These are phyloP conservation scores for Neotragus moschatus DNA, from an alignment of 2,113 vertebrate genomes.

Conservation along the genomic window DNA sequence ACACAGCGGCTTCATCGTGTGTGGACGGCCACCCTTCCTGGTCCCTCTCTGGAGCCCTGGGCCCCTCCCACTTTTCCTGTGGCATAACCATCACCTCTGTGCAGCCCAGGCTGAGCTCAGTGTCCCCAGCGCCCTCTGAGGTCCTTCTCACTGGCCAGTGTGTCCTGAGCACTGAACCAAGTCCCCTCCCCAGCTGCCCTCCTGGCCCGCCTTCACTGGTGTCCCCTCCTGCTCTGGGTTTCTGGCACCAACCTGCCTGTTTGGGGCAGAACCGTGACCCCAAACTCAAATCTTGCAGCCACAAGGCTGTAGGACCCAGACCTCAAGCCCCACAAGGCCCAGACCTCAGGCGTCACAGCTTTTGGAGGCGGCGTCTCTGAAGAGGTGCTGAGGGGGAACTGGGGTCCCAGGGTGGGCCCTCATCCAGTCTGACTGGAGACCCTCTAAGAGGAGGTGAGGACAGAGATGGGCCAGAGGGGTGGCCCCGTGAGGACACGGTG, in stretches of 20 bases:
- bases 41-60: background rate
- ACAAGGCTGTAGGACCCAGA: no score
- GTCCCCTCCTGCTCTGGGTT: background rate
- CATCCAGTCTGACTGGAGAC: background rate
- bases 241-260: fast-evolving
- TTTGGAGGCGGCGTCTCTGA: background rate
- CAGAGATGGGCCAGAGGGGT: background rate
- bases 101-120: background rate
- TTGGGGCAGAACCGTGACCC: background rate
- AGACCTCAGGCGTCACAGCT: background rate
- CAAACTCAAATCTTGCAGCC: background rate
- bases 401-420: background rate
- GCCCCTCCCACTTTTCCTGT: background rate
- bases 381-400: background rate
- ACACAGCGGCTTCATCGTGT: fast-evolving
- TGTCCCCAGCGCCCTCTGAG: background rate
- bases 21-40: background rate
- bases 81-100: background rate
- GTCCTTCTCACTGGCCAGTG: background rate
- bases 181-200: background rate
- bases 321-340: no score
- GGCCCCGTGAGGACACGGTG: background rate
- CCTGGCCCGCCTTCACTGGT: background rate
- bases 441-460: background rate
- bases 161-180: background rate